Evolutionary conservation across 2,113 vertebrate genomes (phyloP), one percentile per base, ranked within the genome.

Genomic region (Nannospalax galili): DNA sequence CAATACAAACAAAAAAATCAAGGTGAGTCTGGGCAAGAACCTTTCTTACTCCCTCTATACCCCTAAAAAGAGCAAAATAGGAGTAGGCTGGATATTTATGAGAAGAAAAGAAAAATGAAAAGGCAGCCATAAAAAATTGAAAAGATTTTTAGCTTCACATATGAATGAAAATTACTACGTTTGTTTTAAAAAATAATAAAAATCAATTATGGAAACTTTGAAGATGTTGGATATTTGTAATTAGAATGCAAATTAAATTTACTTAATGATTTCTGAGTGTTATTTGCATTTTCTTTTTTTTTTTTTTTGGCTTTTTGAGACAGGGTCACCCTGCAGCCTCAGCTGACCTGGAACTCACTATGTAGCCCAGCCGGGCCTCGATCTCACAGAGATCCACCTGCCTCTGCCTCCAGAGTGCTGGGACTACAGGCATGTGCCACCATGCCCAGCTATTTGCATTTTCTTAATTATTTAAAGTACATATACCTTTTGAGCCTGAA

Each of bases 201-300:
- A 85, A 79, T 84, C 17, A 7, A 79, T 82, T 80, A 77, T 80
- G 42, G 37, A 32, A 89, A 20, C 22, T 9, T 77, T 90, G 58
- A 64, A 78, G 42, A 87, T 81, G 7, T 52, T 37, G 32, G 30
- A 40, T 56, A 56, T 80, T 91, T 19, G 73, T 48, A 77, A 10
- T 92, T 72, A 8, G 17, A 70, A n/a, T 79, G 24, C 22, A 89
- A 92, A 92, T 93, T 60, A 45, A 78, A 84, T 84, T 45, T 79
- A 72, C 56, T 73, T 62, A 80, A 74, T 4, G 40, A 52, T 35
- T 95, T 91, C 82, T 28, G 45, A 78, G 12, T 87, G 16, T 84
- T 56, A n/a, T 88, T 91, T 91, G 77, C n/a, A n/a, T n/a, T n/a
- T n/a, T n/a, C n/a, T n/a, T n/a, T n/a, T n/a, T n/a, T n/a, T n/a